Conservation (phyloP, 2,797 vertebrate species). For the Pipistrellus nathusii region DNA sequence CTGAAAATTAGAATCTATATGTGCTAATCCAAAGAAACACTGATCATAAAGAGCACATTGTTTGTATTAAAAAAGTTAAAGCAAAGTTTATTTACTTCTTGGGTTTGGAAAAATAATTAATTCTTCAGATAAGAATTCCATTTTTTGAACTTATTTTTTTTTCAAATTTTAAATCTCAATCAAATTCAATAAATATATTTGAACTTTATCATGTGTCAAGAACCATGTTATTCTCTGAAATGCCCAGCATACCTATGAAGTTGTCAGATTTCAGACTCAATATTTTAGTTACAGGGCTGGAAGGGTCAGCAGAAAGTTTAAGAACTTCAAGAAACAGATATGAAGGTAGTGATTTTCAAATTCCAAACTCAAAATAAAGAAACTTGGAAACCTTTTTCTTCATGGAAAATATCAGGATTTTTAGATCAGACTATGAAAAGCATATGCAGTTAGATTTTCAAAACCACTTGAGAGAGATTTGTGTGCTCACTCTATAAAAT, state of each 20-base stretch:
- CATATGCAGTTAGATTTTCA: background rate
- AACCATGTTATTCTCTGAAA: constrained; percentile 57
- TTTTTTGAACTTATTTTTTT: constrained; percentile 23
- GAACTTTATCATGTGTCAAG: background rate
- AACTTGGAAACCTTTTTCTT: background rate
- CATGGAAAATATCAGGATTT: background rate
- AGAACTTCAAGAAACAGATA: constrained; percentile 32
- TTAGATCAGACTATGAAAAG: background rate
- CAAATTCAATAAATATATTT: constrained; percentile 45
- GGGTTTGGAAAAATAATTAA: background rate
- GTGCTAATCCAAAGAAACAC: background rate
- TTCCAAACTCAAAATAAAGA: constrained; percentile 22
- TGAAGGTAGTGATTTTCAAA: background rate
- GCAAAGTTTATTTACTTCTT: background rate
- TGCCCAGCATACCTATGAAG: background rate
- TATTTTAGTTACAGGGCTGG: constrained; percentile 43
- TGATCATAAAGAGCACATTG: background rate
- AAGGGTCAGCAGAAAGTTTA: constrained; percentile 51
- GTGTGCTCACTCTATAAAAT: background rate
- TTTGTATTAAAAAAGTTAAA: background rate
- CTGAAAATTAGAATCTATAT: background rate
- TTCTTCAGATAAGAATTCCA: background rate
- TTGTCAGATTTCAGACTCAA: constrained; percentile 49
- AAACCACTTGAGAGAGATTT: background rate
- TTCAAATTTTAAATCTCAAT: constrained; percentile 5